Evolutionary conservation across 2,888 invertebrate genomes (phyloP), one percentile per base, ranked within the genome.

Genomic region (Sisyra terminalis): DNA sequence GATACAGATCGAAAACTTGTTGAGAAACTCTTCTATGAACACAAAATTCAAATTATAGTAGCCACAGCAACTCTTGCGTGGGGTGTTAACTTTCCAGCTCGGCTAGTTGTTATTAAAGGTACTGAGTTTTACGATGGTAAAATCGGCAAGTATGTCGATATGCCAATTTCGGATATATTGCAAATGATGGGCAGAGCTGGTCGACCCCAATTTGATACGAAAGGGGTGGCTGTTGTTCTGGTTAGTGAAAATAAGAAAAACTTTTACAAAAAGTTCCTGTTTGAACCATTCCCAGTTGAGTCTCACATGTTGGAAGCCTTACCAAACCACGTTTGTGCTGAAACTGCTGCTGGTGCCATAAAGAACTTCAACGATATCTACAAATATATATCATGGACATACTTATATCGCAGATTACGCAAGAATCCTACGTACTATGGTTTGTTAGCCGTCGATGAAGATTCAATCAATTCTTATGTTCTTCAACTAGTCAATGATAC

Each of bases 181-280:
- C 98, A 99, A 65, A 99, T 99, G 98, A 97, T 98, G 84, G 98
- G 98, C 2, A 72, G 98, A 44, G 98, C 98, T 44, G 98, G 98
- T 0, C 71, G 98, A 42, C 98, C 98, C 0, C 88, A 99, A 67
- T 99, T 81, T 57, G 98, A 97, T 63, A 84, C 85, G 53, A 82
- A 86, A 52, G 98, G 88, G 0, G 79, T 87, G 1, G 87, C 87
- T 0, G 84, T 86, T 4, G 84, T 88, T 2, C 64, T 87, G 48
- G 86, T 99, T 0, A 97, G 98, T 55, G 97, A 98, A 54, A 76
- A 87, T 38, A 97, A 97, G 65, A 98, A 99, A 64, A 88, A 88
- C 59, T 99, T 97, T 67, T 99, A 99, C 67, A 94, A 94, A 59
- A 94, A 94, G 60, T 99, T 98, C 67, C 66, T 99, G 0, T 97